Conservation (phyloP, 2,113 vertebrate genomes). For the Cettia cetti region DNA sequence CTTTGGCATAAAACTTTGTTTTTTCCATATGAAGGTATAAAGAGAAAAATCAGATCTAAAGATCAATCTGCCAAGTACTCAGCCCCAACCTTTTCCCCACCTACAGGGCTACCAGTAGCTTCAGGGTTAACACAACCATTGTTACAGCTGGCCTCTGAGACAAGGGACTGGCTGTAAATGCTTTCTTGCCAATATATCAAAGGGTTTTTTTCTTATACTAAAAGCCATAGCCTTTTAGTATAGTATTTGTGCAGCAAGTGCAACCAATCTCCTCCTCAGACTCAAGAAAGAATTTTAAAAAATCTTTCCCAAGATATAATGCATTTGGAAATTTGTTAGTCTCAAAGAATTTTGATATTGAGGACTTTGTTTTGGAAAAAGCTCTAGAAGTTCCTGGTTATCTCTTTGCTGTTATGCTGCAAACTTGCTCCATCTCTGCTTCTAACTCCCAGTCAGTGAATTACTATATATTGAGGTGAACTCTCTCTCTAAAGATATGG, state of each 20-base stretch:
- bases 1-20: not conserved
- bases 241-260: not conserved
- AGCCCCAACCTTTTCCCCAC: not conserved
- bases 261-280: not conserved
- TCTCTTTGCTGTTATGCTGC: not conserved
- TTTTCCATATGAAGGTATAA: not conserved
- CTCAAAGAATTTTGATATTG: not conserved
- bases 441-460: not conserved
- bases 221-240: not conserved
- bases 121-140: not conserved
- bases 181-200: not conserved
- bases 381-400: rapidly evolving
- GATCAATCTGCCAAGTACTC: not conserved
- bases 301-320: not conserved
- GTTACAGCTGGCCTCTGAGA: not conserved
- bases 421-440: not conserved
- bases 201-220: no score
- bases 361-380: not conserved
- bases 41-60: not conserved
- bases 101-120: not conserved
- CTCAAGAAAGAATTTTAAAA: not conserved
- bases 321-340: not conserved
- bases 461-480: not conserved
- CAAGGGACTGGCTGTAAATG: not conserved
- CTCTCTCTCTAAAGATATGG: not conserved